Percentiles rank a stretch among this genome's conserved stretches.
These are phyloP conservation scores for Threskiornis aethiopicus DNA, from an alignment of 2,797 vertebrate genomes.

Conservation along the genomic window DNA sequence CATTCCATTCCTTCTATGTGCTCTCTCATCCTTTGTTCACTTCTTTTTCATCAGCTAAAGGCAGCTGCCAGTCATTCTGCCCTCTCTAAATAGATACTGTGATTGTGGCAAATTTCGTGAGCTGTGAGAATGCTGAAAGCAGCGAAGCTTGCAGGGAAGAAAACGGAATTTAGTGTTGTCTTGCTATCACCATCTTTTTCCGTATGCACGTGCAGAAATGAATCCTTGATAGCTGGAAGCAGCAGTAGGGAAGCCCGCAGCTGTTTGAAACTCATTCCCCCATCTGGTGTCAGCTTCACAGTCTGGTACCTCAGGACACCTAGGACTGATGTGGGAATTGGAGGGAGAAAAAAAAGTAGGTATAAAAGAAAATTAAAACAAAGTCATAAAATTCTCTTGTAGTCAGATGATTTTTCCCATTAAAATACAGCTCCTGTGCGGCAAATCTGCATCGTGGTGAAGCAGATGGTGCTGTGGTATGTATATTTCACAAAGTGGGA, in stretches of 20 bases:
- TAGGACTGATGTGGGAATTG: not conserved
- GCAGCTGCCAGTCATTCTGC: not conserved
- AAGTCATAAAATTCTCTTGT: not conserved
- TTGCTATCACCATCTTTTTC: not conserved
- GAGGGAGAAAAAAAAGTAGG: rapidly evolving
- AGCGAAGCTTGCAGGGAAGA: not conserved
- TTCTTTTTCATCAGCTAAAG: not conserved
- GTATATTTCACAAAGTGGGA: not conserved
- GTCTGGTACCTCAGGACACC: not conserved
- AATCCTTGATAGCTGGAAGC: not conserved
- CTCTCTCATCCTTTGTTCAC: not conserved
- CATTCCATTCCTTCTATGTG: not conserved
- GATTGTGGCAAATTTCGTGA: not conserved
- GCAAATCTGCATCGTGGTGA: not conserved
- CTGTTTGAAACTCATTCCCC: not conserved
- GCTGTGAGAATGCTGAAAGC: not conserved
- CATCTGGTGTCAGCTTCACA: not conserved
- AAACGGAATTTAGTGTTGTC: not conserved
- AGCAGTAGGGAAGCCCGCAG: not conserved
- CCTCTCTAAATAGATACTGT: not conserved
- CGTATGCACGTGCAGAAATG: not conserved
- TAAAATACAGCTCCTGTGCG: not conserved
- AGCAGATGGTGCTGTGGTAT: slow-evolving; percentile 31
- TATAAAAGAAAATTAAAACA: not conserved
- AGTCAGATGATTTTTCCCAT: not conserved